phyloP scores from a whole-genome alignment of 2,888 invertebrate genomes.

The Diabrotica balteata region DNA sequence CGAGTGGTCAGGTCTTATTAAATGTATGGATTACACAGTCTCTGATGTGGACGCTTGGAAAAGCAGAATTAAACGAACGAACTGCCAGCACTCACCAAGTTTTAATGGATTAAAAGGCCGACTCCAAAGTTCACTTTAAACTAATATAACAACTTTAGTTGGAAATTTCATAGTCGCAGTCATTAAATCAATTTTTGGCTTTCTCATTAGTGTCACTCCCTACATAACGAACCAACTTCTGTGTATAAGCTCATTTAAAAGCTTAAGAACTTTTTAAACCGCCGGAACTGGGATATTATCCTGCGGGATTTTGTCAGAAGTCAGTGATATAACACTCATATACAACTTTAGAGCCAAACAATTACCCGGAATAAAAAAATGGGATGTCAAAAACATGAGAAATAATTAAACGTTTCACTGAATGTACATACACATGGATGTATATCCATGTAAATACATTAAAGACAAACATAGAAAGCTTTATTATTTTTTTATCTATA shows the following conservation, averaged over 20 bases:
- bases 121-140: slow-evolving; percentile 2
- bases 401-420: too few relatives aligned
- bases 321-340: too few relatives aligned
- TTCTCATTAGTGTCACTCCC: slow-evolving; percentile 19
- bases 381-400: too few relatives aligned
- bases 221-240: slow-evolving; percentile 21
- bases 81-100: slow-evolving; percentile 2
- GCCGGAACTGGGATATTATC: neutral
- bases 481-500: too few relatives aligned
- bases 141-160: slow-evolving; percentile 19
- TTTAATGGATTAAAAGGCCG: slow-evolving; percentile 13
- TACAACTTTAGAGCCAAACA: too few relatives aligned
- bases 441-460: too few relatives aligned
- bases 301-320: neutral
- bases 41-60: slow-evolving; percentile 1
- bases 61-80: neutral
- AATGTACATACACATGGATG: too few relatives aligned
- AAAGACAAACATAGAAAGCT: too few relatives aligned
- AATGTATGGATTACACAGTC: slow-evolving; percentile 2
- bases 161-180: slow-evolving; percentile 13
- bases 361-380: too few relatives aligned
- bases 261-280: slow-evolving; percentile 6
- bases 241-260: slow-evolving; percentile 16
- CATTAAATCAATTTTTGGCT: slow-evolving; percentile 23
- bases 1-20: too few relatives aligned